Evolutionary conservation across 2,888 invertebrate species (phyloP).

Genomic region (Dicyrtoma fusca): DNA sequence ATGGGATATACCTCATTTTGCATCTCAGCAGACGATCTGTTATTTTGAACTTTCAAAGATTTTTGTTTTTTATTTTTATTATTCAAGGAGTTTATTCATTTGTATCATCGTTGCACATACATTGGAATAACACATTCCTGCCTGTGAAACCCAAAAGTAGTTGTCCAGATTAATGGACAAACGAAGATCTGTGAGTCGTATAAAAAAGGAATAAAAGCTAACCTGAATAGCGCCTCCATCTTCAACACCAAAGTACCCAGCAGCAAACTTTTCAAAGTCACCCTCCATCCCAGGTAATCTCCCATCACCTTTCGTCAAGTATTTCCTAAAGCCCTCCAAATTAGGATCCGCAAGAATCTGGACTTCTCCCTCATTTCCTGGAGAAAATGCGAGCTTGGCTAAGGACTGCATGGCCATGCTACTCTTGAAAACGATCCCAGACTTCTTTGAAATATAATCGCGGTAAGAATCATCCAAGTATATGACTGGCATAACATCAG

Average conservation of each 20-base stretch:
- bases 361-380: constrained; percentile 14
- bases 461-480: constrained; percentile 31
- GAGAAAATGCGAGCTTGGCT: constrained; percentile 9
- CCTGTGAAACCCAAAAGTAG: too few relatives aligned
- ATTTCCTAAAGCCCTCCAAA: constrained; percentile 32
- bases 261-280: constrained; percentile 21
- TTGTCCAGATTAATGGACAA: too few relatives aligned
- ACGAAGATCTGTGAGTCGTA: too few relatives aligned
- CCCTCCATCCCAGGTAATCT: neutral
- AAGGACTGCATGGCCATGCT: neutral
- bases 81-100: too few relatives aligned
- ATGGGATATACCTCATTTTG: too few relatives aligned
- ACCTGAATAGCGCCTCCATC: neutral
- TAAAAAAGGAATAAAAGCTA: too few relatives aligned
- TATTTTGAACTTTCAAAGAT: too few relatives aligned
- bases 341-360: constrained; percentile 23
- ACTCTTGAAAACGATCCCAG: constrained; percentile 3
- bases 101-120: too few relatives aligned
- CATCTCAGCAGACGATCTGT: too few relatives aligned
- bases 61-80: too few relatives aligned
- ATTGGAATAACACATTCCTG: too few relatives aligned
- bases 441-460: constrained; percentile 10
- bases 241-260: constrained; percentile 9
- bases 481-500: constrained; percentile 27
- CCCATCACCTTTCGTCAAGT: constrained; percentile 18